These are phyloP conservation scores for Chloebia gouldiae DNA, from an alignment of 2,113 vertebrate species.

Conservation along the genomic window DNA sequence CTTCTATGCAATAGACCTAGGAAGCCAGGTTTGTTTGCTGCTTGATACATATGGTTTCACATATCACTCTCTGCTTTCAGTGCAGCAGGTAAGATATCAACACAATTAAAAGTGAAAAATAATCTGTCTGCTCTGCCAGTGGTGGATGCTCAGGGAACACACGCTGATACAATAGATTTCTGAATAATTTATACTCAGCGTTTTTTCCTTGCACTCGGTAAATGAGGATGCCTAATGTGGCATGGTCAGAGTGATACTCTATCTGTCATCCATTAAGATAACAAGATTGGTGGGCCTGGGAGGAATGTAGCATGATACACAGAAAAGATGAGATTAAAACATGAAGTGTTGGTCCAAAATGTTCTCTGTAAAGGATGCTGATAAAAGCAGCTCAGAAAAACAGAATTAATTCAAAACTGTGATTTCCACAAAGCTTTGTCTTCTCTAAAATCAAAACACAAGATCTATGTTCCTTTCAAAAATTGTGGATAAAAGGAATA, in stretches of 20 bases:
- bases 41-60: constrained; percentile 72
- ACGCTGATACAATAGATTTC: constrained; percentile 73
- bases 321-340: constrained; percentile 57
- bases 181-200: constrained; percentile 88
- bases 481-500: not conserved
- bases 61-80: constrained; percentile 83
- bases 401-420: constrained; percentile 26
- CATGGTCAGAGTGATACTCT: constrained; percentile 72
- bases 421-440: not conserved
- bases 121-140: constrained; percentile 77
- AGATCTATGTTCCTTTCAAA: not conserved
- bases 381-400: constrained; percentile 39
- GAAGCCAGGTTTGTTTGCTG: constrained; percentile 64
- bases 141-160: constrained; percentile 82
- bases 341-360: constrained; percentile 20
- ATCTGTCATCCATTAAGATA: constrained; percentile 88
- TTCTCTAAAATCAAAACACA: not conserved
- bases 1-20: constrained; percentile 77
- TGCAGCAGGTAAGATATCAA: constrained; percentile 85
- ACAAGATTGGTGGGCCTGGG: constrained; percentile 81
- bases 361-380: constrained; percentile 6
- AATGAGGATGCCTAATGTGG: constrained; percentile 85
- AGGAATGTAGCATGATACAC: not conserved
- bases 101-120: constrained; percentile 92
- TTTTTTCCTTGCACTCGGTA: constrained; percentile 88